Conservation (phyloP, 2,888 invertebrate species). For the Bhutanitis thaidina region DNA sequence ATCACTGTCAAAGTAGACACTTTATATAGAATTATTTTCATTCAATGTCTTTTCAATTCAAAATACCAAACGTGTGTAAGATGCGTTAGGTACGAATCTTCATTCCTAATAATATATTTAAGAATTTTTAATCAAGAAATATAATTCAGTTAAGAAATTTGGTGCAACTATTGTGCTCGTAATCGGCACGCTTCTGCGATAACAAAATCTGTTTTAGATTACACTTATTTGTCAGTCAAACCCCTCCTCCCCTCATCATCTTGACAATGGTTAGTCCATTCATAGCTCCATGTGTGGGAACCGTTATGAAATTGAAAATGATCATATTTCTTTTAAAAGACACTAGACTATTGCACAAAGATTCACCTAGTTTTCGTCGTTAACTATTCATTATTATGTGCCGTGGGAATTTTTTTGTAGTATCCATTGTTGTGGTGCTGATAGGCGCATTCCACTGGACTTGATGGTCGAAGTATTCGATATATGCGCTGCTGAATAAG, state of each 20-base stretch:
- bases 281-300: slow-evolving; percentile 70
- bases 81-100: too few species aligned
- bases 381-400: slow-evolving; percentile 77
- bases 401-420: slow-evolving; percentile 73
- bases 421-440: slow-evolving; percentile 64
- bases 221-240: slow-evolving; percentile 67
- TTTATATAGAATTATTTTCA: too few species aligned
- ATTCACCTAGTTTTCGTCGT: slow-evolving; percentile 79
- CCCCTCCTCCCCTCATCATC: slow-evolving; percentile 22
- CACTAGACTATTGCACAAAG: slow-evolving; percentile 75
- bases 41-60: too few species aligned
- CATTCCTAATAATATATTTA: too few species aligned
- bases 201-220: slow-evolving; percentile 72
- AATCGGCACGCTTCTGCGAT: slow-evolving; percentile 20
- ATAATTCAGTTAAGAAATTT: too few species aligned
- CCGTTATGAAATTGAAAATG: slow-evolving; percentile 77
- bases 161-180: not conserved
- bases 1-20: too few species aligned
- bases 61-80: too few species aligned
- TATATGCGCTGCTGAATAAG: slow-evolving; percentile 14
- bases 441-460: slow-evolving; percentile 69
- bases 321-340: slow-evolving; percentile 79
- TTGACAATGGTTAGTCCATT: slow-evolving; percentile 52
- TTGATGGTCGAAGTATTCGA: slow-evolving; percentile 36
- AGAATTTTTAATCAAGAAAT: too few species aligned